Conservation (phyloP, 1,140 invertebrate species). For the Drosophila trapezifrons region DNA sequence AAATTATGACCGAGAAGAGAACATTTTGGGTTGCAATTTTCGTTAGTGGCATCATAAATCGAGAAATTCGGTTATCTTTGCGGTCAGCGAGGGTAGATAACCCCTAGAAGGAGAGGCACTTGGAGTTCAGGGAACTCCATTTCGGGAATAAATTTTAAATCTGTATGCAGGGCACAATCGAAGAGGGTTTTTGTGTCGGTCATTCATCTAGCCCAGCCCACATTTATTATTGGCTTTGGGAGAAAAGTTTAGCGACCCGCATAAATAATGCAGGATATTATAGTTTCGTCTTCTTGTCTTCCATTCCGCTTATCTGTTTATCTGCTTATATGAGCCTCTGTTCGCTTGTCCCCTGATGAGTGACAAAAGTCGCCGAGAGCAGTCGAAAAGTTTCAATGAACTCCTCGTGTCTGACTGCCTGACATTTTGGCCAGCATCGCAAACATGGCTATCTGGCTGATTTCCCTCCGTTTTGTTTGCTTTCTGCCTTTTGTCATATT, state of each 20-base stretch:
- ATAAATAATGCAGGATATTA: conserved; percentile 50
- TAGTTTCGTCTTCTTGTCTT: conserved; percentile 27
- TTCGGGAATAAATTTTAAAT: conserved; percentile 61
- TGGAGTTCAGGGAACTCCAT: conserved; percentile 58
- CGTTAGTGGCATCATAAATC: conserved; percentile 46
- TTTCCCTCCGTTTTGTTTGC: conserved; percentile 22
- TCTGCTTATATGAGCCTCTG: conserved; percentile 30
- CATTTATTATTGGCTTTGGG: conserved; percentile 40
- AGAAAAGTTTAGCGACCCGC: conserved; percentile 65
- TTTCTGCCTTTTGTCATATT: conserved; percentile 21
- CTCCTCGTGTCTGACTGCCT: conserved; percentile 14
- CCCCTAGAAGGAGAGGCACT: conserved; percentile 13
- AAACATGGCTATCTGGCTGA: conserved; percentile 34
- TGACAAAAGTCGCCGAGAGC: conserved; percentile 31
- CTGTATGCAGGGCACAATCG: conserved; percentile 40
- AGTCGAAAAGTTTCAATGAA: conserved; percentile 62
- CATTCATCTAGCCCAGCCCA: conserved; percentile 55
- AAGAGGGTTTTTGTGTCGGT: conserved; percentile 21
- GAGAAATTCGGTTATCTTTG: conserved; percentile 35
- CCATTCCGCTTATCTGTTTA: conserved; percentile 18
- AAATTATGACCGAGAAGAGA: conserved; percentile 19
- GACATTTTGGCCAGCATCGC: conserved; percentile 56
- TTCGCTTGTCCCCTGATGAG: neutral
- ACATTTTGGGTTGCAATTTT: conserved; percentile 40
- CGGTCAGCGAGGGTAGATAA: conserved; percentile 34